A percentile compares a stretch with the other conserved stretches of the same genome.
Conservation (phyloP, 2,888 invertebrate species). For the Acleris cristana region DNA sequence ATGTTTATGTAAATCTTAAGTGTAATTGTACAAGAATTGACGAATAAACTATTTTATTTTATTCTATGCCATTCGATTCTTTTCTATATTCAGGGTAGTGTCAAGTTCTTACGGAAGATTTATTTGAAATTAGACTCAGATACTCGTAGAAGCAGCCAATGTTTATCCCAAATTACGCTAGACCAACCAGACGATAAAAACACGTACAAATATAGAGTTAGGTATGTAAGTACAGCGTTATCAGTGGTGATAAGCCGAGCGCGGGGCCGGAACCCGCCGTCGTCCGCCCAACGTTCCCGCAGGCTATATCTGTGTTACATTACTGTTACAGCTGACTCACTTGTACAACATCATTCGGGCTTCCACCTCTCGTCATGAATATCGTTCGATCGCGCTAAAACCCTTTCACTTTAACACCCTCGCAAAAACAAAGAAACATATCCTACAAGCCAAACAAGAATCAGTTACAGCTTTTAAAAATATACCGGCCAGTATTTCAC, state of each 20-base stretch:
- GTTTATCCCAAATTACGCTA: slow-evolving; percentile 56
- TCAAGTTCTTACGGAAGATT: neutral
- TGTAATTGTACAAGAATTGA: too few species aligned
- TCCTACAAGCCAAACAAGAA: slow-evolving; percentile 11
- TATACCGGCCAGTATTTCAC: slow-evolving; percentile 47
- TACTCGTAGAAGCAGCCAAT: neutral
- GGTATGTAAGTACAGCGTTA: slow-evolving; percentile 57
- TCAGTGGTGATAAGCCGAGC: slow-evolving; percentile 72
- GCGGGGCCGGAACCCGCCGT: slow-evolving; percentile 61
- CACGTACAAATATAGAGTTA: slow-evolving; percentile 35
- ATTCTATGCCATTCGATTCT: too few species aligned
- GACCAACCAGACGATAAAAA: slow-evolving; percentile 43
- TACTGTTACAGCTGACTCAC: slow-evolving; percentile 36
- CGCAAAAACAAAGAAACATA: slow-evolving; percentile 6
- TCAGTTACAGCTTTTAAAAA: slow-evolving; percentile 31
- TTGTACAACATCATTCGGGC: slow-evolving; percentile 34
- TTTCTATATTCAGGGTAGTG: too few species aligned
- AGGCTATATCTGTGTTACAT: slow-evolving; percentile 56
- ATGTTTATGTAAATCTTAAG: too few species aligned
- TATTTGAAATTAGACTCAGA: neutral
- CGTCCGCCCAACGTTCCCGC: slow-evolving; percentile 58
- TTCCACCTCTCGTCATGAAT: slow-evolving; percentile 21
- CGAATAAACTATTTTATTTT: too few species aligned
- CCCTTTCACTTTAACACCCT: slow-evolving; percentile 5
- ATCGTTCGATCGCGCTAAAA: slow-evolving; percentile 8